Conservation (phyloP, 2,797 vertebrate species). For the Numenius phaeopus region DNA sequence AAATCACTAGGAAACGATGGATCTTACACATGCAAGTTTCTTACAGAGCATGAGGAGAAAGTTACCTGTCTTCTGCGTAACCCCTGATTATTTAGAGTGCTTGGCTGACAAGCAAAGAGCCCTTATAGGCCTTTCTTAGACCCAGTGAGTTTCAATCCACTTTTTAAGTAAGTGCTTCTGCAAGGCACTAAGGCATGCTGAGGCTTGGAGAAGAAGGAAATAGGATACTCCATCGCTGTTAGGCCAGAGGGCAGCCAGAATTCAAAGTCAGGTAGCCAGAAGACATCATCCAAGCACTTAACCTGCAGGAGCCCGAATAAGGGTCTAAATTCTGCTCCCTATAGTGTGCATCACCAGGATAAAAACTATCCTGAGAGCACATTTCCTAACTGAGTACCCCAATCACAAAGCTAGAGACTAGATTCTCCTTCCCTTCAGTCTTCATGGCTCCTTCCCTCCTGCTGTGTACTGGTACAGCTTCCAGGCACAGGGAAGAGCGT, state of each 20-base stretch:
- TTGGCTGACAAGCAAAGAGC: background rate
- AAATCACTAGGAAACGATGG: slow-evolving; percentile 4
- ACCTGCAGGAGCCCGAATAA: background rate
- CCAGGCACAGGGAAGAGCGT: accelerated
- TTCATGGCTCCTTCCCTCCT: background rate
- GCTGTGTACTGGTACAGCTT: background rate
- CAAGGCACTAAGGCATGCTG: background rate
- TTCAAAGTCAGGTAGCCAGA: background rate
- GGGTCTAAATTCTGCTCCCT: background rate
- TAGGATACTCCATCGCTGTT: background rate
- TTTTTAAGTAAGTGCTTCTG: background rate
- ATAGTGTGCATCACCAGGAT: accelerated
- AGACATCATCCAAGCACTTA: background rate
- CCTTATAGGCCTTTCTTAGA: background rate
- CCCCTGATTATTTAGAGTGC: background rate
- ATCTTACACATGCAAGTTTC: background rate
- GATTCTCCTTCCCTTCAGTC: background rate
- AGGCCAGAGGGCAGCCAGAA: background rate
- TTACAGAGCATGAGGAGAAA: background rate
- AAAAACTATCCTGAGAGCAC: background rate
- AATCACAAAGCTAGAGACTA: background rate
- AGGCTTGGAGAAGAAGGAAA: background rate
- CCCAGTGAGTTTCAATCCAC: background rate
- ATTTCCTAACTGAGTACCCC: background rate
- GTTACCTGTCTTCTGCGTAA: background rate